Conservation (phyloP, 2,113 vertebrate genomes). For the Gnathonemus echidnorhynchus region DNA sequence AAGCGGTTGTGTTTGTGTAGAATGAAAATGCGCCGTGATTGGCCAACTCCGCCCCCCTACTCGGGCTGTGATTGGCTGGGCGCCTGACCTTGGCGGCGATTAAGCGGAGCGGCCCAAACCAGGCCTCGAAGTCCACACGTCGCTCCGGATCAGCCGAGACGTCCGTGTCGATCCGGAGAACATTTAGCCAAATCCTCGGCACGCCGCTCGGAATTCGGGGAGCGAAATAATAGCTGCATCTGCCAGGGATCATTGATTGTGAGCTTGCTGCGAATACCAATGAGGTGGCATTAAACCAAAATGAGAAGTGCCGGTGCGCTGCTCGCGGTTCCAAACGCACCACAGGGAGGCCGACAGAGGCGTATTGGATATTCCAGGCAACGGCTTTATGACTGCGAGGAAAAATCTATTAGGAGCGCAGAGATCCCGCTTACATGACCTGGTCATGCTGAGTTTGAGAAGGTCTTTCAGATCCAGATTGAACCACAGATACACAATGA, state of each 20-base stretch:
- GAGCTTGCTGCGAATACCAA: conserved; percentile 53
- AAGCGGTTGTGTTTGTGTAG: background rate
- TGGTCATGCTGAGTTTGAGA: background rate
- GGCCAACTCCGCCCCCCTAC: background rate
- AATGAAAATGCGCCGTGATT: background rate
- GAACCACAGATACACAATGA: conserved; percentile 2
- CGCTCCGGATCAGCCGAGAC: background rate
- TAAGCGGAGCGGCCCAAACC: background rate
- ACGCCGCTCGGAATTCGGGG: conserved; percentile 38
- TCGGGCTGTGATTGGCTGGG: background rate
- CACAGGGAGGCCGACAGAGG: background rate
- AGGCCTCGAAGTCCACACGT: background rate
- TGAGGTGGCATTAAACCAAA: conserved; percentile 44
- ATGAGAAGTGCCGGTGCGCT: conserved; percentile 15
- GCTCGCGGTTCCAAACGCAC: conserved; percentile 18
- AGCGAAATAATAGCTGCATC: conserved; percentile 48
- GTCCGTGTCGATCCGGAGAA: conserved; percentile 39
- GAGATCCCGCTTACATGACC: background rate
- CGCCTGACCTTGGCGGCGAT: background rate
- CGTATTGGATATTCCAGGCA: background rate
- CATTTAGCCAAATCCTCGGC: conserved; percentile 42
- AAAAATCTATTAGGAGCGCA: conserved; percentile 2
- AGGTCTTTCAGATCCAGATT: background rate
- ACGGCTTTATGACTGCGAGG: background rate
- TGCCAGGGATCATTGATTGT: conserved; percentile 49